Conservation (phyloP, 2,888 invertebrate genomes). For the Orthosia gracilis region DNA sequence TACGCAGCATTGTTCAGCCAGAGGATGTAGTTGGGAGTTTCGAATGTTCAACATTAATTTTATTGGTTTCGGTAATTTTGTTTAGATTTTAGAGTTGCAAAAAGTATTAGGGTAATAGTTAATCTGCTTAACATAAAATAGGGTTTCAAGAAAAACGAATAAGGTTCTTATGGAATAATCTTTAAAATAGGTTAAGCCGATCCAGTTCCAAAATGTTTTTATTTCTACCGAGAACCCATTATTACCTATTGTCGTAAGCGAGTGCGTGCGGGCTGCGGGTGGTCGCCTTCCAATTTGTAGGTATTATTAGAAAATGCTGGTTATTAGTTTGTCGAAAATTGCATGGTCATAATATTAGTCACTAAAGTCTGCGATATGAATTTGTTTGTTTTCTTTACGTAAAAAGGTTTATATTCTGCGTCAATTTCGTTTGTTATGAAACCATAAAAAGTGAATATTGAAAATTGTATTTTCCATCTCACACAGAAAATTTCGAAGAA, state of each 20-base stretch:
- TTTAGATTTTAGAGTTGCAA: not conserved
- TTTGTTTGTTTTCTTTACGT: no score
- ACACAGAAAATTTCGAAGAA: slow-evolving; percentile 17
- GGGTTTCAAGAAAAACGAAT: not conserved
- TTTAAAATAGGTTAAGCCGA: not conserved
- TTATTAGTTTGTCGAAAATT: not conserved
- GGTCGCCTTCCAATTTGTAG: slow-evolving; percentile 11
- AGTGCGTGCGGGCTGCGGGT: slow-evolving; percentile 7
- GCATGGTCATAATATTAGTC: not conserved
- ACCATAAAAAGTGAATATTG: slow-evolving; percentile 18
- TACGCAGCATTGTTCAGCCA: slow-evolving; percentile 46
- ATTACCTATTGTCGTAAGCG: not conserved
- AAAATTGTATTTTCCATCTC: slow-evolving; percentile 22
- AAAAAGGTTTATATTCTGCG: no score
- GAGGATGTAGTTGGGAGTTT: slow-evolving; percentile 36
- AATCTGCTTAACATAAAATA: not conserved
- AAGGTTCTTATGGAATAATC: not conserved
- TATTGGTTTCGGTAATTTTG: slow-evolving; percentile 38
- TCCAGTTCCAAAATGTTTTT: not conserved
- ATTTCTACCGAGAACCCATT: not conserved
- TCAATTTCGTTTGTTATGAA: slow-evolving; percentile 26
- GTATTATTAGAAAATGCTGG: not conserved
- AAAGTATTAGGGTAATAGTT: not conserved
- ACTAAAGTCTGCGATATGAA: not conserved
- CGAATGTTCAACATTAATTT: slow-evolving; percentile 26